Percentiles rank a stretch among this genome's conserved stretches.
Evolutionary conservation across 2,888 invertebrate species (phyloP).

Genomic region (Thecophora atra): DNA sequence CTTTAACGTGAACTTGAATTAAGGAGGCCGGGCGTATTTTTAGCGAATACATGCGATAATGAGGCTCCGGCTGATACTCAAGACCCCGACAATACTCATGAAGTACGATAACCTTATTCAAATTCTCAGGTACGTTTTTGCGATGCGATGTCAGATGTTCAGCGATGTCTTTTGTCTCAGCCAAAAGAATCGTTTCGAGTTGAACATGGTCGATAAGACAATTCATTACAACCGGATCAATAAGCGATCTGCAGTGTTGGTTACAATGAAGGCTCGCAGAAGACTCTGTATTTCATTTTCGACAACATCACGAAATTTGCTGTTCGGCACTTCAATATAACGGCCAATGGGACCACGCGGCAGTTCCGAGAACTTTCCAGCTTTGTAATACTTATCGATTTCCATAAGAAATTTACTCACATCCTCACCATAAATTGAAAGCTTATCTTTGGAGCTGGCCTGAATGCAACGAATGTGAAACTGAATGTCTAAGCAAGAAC

Average conservation of each 20-base stretch:
- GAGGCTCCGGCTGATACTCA: constrained; percentile 79
- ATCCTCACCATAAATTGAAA: constrained; percentile 77
- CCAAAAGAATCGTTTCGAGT: constrained; percentile 81
- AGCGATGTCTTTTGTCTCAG: constrained; percentile 72
- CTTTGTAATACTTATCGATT: constrained; percentile 69
- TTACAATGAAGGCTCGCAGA: constrained; percentile 73
- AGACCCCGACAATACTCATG: constrained; percentile 71
- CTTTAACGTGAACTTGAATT: constrained; percentile 75
- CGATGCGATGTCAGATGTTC: constrained; percentile 73
- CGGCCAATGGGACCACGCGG: constrained; percentile 86
- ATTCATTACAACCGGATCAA: constrained; percentile 83
- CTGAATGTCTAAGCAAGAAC: constrained; percentile 40
- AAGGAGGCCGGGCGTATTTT: constrained; percentile 68
- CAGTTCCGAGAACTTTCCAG: constrained; percentile 72
- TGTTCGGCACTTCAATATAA: constrained; percentile 67
- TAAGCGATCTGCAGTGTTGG: constrained; percentile 71
- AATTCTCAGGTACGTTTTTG: constrained; percentile 75
- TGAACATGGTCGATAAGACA: constrained; percentile 81
- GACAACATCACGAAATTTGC: constrained; percentile 79
- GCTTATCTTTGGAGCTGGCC: constrained; percentile 65
- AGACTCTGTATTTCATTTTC: constrained; percentile 74
- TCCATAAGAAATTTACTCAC: constrained; percentile 71
- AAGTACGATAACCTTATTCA: constrained; percentile 74
- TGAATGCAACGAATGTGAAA: constrained; percentile 49
- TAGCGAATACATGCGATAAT: constrained; percentile 79